These are phyloP conservation scores for Gastrophryne carolinensis DNA, from an alignment of 2,797 vertebrate genomes.

Conservation along the genomic window DNA sequence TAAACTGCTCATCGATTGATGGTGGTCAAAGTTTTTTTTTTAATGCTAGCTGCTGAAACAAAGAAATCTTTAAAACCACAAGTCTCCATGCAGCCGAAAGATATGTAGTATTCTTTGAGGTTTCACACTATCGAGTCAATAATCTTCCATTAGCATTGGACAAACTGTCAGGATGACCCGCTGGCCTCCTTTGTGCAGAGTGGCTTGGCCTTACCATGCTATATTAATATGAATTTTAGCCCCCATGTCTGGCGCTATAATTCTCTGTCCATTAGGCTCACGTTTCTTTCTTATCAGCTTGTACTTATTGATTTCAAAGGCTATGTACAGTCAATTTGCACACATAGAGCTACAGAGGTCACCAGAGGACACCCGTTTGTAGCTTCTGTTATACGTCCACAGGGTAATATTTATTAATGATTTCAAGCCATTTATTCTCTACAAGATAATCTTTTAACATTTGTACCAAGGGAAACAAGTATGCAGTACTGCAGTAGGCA, in stretches of 20 bases:
- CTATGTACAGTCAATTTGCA: slow-evolving; percentile 66
- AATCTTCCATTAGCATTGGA: slow-evolving; percentile 85
- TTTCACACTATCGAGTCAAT: slow-evolving; percentile 83
- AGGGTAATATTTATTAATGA: slow-evolving; percentile 49
- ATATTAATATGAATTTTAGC: slow-evolving; percentile 84
- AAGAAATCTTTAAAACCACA: slow-evolving; percentile 65
- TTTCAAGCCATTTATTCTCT: slow-evolving; percentile 54
- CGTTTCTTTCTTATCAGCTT: slow-evolving; percentile 81
- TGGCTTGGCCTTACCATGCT: slow-evolving; percentile 69
- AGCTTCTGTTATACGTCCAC: slow-evolving; percentile 59
- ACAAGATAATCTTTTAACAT: slow-evolving; percentile 30
- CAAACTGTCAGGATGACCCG: slow-evolving; percentile 71
- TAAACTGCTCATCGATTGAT: slow-evolving; percentile 75
- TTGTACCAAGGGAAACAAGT: slow-evolving; percentile 32
- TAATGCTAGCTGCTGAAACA: slow-evolving; percentile 67
- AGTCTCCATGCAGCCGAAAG: slow-evolving; percentile 74
- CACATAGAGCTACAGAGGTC: slow-evolving; percentile 64
- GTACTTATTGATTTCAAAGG: slow-evolving; percentile 81
- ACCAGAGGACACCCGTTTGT: slow-evolving; percentile 59
- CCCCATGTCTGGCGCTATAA: slow-evolving; percentile 73
- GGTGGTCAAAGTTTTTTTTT: slow-evolving; percentile 60
- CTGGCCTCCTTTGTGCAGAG: slow-evolving; percentile 72
- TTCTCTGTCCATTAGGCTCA: slow-evolving; percentile 87
- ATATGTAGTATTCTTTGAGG: slow-evolving; percentile 80
- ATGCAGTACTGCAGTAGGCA: too few species aligned